These are phyloP conservation scores for Coreius guichenoti DNA, from an alignment of 2,797 vertebrate genomes.

Conservation along the genomic window DNA sequence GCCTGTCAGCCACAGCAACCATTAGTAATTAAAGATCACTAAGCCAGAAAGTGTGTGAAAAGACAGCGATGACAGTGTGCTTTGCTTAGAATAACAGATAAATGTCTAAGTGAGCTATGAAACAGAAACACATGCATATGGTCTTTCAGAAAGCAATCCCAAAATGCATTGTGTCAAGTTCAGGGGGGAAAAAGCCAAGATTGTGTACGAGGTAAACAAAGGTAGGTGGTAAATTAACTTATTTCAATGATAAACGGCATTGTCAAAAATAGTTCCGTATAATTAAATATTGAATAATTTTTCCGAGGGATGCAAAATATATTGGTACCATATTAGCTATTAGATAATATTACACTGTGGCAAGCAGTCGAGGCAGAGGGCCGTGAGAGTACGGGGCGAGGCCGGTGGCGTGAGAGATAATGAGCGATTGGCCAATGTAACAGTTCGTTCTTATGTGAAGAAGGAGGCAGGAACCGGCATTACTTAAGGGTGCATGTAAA, in stretches of 20 bases:
- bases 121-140: neutral
- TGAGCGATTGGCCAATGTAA: too few relatives aligned
- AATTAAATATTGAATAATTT: too few relatives aligned
- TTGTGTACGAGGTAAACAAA: neutral
- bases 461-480: too few relatives aligned
- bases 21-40: constrained; percentile 6
- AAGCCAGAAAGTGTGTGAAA: neutral
- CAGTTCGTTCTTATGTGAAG: too few relatives aligned
- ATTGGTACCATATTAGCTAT: neutral
- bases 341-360: neutral
- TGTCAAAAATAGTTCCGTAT: neutral
- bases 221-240: neutral
- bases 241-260: neutral
- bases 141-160: neutral
- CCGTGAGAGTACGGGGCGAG: too few relatives aligned
- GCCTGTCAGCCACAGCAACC: neutral
- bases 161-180: neutral
- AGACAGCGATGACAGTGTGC: neutral
- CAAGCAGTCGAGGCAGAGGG: too few relatives aligned
- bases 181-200: neutral
- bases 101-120: neutral
- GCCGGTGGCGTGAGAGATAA: too few relatives aligned
- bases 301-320: neutral
- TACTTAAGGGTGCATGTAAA: too few relatives aligned
- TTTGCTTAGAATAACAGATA: constrained; percentile 12